A percentile compares a stretch with the other conserved stretches of the same genome.
Evolutionary conservation across 2,113 vertebrate species (phyloP).

Genomic region (Callipepla squamata): DNA sequence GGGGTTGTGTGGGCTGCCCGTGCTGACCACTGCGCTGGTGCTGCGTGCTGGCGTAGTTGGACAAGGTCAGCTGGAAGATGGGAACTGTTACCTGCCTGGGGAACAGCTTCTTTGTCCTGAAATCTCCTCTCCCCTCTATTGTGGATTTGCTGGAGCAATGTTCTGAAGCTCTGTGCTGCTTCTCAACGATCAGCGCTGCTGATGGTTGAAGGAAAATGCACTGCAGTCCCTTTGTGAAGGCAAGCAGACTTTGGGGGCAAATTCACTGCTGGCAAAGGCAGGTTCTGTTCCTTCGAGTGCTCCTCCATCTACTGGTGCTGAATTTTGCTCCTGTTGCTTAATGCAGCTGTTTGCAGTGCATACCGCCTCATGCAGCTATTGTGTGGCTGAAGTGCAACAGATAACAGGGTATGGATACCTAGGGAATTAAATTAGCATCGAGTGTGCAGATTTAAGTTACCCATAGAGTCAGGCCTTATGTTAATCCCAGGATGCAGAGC

Average conservation of each 20-base stretch:
- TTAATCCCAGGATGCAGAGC: background rate
- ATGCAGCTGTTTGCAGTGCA: background rate
- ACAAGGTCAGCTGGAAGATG: conserved; percentile 44
- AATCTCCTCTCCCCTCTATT: background rate
- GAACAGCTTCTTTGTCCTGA: conserved; percentile 38
- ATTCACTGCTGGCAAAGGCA: background rate
- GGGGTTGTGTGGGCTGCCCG: background rate
- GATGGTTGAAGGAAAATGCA: background rate
- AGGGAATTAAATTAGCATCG: background rate
- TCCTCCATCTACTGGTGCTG: background rate
- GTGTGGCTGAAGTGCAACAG: background rate
- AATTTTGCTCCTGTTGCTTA: background rate
- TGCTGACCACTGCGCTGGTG: background rate
- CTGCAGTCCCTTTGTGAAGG: background rate
- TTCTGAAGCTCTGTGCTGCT: background rate
- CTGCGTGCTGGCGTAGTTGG: background rate
- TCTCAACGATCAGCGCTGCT: background rate
- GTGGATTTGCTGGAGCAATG: background rate
- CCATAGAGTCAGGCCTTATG: background rate
- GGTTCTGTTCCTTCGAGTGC: background rate
- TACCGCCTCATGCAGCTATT: background rate
- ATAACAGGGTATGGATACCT: background rate
- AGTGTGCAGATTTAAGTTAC: background rate
- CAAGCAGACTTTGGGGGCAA: background rate
- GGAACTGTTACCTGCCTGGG: conserved; percentile 31